Conservation (phyloP, 2,113 vertebrate genomes). For the Dendrocopos noguchii region DNA sequence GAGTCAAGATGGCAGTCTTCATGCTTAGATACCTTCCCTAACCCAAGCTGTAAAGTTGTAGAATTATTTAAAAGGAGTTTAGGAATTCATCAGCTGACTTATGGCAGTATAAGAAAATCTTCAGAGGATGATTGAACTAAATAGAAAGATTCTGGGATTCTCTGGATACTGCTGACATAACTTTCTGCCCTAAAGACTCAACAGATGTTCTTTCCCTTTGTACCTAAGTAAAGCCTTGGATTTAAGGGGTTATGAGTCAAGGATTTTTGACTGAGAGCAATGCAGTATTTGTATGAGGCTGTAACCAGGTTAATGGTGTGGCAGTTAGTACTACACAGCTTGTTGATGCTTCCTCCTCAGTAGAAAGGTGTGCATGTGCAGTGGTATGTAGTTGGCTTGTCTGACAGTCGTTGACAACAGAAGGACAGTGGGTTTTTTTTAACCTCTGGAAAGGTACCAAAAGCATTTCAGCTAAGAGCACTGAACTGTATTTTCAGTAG, state of each 20-base stretch:
- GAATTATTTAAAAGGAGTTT: neutral
- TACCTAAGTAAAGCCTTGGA: neutral
- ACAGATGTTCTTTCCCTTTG: neutral
- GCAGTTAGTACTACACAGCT: neutral
- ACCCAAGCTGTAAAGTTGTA: neutral
- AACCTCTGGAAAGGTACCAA: neutral
- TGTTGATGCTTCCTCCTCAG: neutral
- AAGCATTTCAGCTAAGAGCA: neutral
- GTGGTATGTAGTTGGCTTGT: neutral
- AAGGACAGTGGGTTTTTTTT: neutral
- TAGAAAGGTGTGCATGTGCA: neutral
- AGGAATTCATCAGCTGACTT: neutral
- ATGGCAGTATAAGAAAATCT: neutral
- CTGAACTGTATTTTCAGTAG: neutral
- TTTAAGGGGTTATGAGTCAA: neutral
- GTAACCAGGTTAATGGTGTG: neutral
- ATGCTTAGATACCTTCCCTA: neutral
- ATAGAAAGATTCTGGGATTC: neutral
- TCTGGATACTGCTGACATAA: neutral
- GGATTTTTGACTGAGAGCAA: neutral
- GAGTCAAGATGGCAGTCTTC: neutral
- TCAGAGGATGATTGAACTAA: neutral
- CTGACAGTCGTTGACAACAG: neutral
- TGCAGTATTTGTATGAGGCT: rapidly evolving
- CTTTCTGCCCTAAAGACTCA: neutral